A percentile compares a stretch with the other conserved stretches of the same genome.
These are phyloP conservation scores for Hypomecis punctinalis DNA, from an alignment of 2,888 invertebrate species.

Conservation along the genomic window DNA sequence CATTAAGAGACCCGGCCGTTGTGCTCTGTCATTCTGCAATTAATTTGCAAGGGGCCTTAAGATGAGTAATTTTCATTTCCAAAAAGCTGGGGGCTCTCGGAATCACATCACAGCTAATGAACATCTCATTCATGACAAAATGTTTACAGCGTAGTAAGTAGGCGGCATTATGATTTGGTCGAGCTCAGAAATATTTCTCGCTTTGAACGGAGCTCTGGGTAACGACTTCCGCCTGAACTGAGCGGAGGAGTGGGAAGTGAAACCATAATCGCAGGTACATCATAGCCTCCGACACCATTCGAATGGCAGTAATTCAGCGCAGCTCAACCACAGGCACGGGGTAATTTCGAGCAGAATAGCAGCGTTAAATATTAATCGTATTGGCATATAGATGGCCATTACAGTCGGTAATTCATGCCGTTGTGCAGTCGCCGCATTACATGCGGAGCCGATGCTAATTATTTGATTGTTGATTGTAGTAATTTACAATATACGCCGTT, in stretches of 20 bases:
- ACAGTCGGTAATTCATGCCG: constrained; percentile 69
- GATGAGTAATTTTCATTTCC: constrained; percentile 64
- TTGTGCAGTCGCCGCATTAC: constrained; percentile 58
- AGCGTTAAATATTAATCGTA: constrained; percentile 81
- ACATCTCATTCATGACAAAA: constrained; percentile 38
- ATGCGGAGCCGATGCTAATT: constrained; percentile 58
- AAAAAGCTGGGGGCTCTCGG: constrained; percentile 41
- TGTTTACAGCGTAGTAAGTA: constrained; percentile 4
- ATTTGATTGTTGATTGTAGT: constrained; percentile 58
- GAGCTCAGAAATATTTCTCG: constrained; percentile 8
- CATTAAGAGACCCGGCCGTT: constrained; percentile 79
- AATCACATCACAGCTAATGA: constrained; percentile 42
- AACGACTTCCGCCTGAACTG: constrained; percentile 23
- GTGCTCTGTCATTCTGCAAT: constrained; percentile 82
- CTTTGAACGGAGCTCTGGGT: constrained; percentile 12
- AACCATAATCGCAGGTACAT: constrained; percentile 46
- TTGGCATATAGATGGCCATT: constrained; percentile 78
- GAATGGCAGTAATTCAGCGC: constrained; percentile 74
- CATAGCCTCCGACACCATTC: constrained; percentile 64
- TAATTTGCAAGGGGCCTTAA: constrained; percentile 75
- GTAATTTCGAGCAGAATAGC: constrained; percentile 76
- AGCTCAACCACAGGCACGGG: constrained; percentile 73
- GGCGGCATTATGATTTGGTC: constrained; percentile 1
- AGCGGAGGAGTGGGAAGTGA: constrained; percentile 35
- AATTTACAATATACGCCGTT: constrained; percentile 6